A percentile compares a stretch with the other conserved stretches of the same genome.
These are phyloP conservation scores for Corythaeola cristata DNA, from an alignment of 2,113 vertebrate genomes.

Conservation along the genomic window DNA sequence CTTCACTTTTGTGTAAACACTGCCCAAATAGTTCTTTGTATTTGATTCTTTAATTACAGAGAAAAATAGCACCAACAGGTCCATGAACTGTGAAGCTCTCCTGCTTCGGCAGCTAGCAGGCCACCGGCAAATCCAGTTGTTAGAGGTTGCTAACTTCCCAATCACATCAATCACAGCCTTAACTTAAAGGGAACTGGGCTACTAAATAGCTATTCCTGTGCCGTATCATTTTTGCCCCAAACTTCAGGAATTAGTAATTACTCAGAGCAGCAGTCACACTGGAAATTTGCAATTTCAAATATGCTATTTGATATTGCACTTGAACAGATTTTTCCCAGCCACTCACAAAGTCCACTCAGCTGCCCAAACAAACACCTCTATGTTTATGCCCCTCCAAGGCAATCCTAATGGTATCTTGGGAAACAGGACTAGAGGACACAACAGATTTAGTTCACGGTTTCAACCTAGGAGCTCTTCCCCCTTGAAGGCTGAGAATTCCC, in stretches of 20 bases:
- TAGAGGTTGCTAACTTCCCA: neutral
- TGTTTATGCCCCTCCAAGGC: neutral
- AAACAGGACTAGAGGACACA: neutral
- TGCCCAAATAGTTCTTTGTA: neutral
- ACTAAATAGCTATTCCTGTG: neutral
- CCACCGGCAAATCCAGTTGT: neutral
- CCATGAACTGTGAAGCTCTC: neutral
- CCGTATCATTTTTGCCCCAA: neutral
- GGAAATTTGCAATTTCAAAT: neutral
- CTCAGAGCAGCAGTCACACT: neutral
- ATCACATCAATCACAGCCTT: neutral
- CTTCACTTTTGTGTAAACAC: slow-evolving; percentile 39
- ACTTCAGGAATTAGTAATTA: neutral
- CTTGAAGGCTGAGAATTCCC: neutral
- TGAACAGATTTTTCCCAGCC: neutral
- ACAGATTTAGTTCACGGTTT: neutral
- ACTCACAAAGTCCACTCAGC: neutral
- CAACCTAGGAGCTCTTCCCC: neutral
- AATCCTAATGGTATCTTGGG: neutral
- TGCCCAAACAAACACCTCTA: neutral
- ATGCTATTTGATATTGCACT: neutral
- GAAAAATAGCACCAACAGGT: neutral
- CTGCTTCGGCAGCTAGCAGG: neutral
- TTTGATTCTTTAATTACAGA: slow-evolving; percentile 20
- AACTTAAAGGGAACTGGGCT: neutral